Evolutionary conservation across 2,113 vertebrate genomes (phyloP), one percentile per base, ranked within the genome.

Genomic region (Eptesicus fuscus): DNA sequence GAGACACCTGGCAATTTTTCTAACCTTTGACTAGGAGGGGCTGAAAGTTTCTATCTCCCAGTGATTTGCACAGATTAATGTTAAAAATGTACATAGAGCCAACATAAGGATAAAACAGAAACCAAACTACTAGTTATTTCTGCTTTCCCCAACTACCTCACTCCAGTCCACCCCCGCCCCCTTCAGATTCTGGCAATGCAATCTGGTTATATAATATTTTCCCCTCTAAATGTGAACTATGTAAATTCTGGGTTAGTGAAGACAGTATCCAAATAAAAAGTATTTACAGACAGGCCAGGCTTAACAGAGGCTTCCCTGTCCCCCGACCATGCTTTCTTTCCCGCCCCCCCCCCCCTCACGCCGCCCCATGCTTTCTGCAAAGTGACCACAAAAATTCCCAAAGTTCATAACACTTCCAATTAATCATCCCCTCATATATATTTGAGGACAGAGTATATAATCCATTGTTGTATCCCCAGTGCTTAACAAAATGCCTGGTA

Each of bases 321-420:
- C 2, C 47, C 4, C 18, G 0, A 16, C 53, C 53, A 56, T 56
- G 53, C 53, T 56, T 53, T 53, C 51, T 53, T 20, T 1, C 47
- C 2, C 13, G 0, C 0, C 22, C 22, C 2, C 47, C 2, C 13
- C 0, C 0, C 22, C 22, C 53, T 2, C n/a, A n/a, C n/a, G n/a
- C n/a, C n/a, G 17, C 17, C 20, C 53, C 53, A 47, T 76, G 40
- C 7, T 83, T 92, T 90, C 42, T 35, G 80, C 22, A 51, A 71
- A 73, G 12, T 78, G 12, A 10, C n/a, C 9, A 17, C 17, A 71
- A 69, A 73, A 73, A 82, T 80, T 91, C 69, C 30, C 22, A 73
- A 83, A 86, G 37, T 92, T 86, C 44, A 73, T 61, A 69, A 51
- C 12, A 83, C 20, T 71, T 83, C 10, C 51, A 73, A 22, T 63